Conservation (phyloP, 2,113 vertebrate species). For the Pipra filicauda region DNA sequence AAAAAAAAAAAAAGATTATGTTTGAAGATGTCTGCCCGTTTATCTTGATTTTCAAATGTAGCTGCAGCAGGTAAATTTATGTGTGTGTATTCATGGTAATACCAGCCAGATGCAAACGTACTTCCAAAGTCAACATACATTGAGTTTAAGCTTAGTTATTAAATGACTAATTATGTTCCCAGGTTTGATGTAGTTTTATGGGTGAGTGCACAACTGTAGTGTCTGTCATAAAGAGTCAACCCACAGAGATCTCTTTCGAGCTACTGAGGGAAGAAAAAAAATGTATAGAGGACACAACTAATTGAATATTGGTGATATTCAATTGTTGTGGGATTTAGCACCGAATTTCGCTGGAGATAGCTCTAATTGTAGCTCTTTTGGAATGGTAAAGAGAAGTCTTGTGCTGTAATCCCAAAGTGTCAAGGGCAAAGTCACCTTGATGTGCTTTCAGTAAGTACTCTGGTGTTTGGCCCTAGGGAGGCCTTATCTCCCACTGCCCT, state of each 20-base stretch:
- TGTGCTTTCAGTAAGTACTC: background rate
- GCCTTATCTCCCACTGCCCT: background rate
- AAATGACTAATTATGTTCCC: conserved; percentile 21
- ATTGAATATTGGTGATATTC: background rate
- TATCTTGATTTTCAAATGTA: background rate
- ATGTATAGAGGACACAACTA: background rate
- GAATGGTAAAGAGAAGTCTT: background rate
- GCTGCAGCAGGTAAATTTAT: background rate
- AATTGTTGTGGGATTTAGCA: background rate
- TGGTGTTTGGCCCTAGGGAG: background rate
- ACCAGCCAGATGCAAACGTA: background rate
- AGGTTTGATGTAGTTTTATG: background rate
- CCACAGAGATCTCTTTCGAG: background rate
- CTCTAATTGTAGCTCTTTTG: background rate
- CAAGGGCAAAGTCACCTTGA: background rate
- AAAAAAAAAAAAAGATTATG: background rate
- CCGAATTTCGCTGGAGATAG: background rate
- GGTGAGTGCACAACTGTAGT: background rate
- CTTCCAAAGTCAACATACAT: conserved; percentile 37
- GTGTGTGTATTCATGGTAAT: background rate
- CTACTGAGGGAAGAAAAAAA: background rate
- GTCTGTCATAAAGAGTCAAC: background rate
- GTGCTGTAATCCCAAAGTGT: background rate
- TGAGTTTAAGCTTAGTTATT: conserved; percentile 31
- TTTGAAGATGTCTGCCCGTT: background rate